phyloP scores from a whole-genome alignment of 1,140 invertebrate species.

The Lepidurus packardi region DNA sequence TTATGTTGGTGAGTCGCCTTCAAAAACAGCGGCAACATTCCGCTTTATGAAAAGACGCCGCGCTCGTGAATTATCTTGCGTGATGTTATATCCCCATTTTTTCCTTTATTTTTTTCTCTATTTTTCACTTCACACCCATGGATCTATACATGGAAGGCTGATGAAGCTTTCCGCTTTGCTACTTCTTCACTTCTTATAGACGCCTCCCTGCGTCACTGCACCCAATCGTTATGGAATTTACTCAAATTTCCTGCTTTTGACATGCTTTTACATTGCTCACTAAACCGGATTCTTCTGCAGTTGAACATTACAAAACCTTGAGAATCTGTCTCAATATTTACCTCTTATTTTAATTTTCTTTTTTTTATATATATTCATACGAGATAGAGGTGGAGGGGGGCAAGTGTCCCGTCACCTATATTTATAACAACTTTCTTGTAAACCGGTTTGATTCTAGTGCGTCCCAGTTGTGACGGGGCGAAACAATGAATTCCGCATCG shows the following conservation, averaged over 20 bases:
- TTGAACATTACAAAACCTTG: not conserved
- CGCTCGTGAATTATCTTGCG: not conserved
- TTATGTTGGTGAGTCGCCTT: not conserved
- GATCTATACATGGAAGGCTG: not conserved
- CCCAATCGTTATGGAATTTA: not conserved
- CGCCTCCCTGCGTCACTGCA: not conserved
- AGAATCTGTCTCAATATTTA: too few relatives aligned
- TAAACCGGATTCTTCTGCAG: not conserved
- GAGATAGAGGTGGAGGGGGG: too few relatives aligned
- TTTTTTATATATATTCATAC: too few relatives aligned
- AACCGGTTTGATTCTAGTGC: too few relatives aligned
- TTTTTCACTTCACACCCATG: not conserved
- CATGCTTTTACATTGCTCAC: not conserved
- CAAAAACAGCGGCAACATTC: not conserved
- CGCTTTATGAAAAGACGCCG: not conserved
- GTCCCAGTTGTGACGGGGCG: not conserved
- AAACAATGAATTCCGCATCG: not conserved
- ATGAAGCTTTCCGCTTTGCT: slow-evolving; percentile 1
- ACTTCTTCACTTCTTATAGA: not conserved
- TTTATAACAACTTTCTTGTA: too few relatives aligned
- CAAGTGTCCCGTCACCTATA: too few relatives aligned
- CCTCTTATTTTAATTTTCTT: too few relatives aligned
- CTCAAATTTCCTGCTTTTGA: not conserved
- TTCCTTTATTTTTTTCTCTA: not conserved
- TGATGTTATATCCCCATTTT: not conserved